These are phyloP conservation scores for Tichodroma muraria DNA, from an alignment of 2,113 vertebrate genomes.

Conservation along the genomic window DNA sequence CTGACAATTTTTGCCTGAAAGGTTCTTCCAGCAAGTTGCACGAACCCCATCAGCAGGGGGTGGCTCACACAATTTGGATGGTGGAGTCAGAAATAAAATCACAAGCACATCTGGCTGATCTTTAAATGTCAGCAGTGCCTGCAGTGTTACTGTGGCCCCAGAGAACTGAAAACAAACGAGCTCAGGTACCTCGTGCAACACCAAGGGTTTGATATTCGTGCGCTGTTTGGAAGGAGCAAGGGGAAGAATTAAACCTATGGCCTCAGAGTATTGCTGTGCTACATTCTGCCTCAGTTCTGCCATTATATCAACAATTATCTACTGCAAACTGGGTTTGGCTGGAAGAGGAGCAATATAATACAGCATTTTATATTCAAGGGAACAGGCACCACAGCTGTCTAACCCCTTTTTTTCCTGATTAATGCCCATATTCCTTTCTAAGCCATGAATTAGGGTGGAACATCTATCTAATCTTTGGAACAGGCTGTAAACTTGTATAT, in stretches of 20 bases:
- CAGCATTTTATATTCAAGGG: background rate
- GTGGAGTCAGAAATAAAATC: background rate
- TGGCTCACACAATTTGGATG: background rate
- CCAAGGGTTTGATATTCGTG: background rate
- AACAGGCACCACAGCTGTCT: background rate
- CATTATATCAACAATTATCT: background rate
- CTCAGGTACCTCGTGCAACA: background rate
- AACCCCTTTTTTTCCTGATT: background rate
- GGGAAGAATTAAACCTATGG: background rate
- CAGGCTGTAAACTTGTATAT: background rate
- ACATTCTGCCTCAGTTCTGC: background rate
- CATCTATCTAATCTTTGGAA: background rate
- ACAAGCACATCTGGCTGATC: slow-evolving; percentile 37
- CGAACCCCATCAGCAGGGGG: background rate
- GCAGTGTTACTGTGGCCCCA: background rate
- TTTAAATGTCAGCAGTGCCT: slow-evolving; percentile 17
- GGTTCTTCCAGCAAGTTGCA: background rate
- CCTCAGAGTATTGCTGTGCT: background rate
- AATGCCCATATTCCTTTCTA: background rate
- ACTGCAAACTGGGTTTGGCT: background rate
- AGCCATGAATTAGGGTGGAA: background rate
- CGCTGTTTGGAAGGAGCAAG: background rate
- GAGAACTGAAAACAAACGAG: background rate
- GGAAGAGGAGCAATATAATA: background rate
- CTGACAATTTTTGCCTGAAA: slow-evolving; percentile 12